Evolutionary conservation across 2,797 vertebrate species (phyloP).

Genomic region (Gallinago solitaria): DNA sequence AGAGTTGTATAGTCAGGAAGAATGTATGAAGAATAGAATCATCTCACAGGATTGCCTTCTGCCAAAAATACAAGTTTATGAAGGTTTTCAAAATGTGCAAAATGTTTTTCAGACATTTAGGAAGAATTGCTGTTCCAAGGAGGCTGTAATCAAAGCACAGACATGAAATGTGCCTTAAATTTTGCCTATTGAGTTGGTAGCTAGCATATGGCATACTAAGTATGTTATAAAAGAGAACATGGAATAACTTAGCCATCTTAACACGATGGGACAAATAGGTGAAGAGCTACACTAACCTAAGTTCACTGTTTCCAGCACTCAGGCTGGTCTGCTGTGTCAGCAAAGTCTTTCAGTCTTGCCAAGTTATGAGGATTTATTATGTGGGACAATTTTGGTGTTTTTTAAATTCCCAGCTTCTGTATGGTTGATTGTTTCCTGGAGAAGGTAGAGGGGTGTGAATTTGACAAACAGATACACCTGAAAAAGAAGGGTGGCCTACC

Average conservation of each 20-base stretch:
- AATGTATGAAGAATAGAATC: neutral
- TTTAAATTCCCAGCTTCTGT: neutral
- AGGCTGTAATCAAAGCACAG: constrained; percentile 19
- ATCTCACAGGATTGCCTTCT: neutral
- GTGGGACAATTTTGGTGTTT: rapidly evolving
- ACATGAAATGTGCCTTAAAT: constrained; percentile 43
- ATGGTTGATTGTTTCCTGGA: neutral
- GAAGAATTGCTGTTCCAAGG: neutral
- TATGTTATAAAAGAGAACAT: neutral
- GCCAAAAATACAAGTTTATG: neutral
- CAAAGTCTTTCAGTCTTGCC: neutral
- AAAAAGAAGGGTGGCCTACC: neutral
- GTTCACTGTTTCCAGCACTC: neutral
- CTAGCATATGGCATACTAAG: neutral
- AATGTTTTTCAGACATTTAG: neutral
- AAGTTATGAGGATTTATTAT: neutral
- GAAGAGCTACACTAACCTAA: neutral
- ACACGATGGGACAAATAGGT: rapidly evolving
- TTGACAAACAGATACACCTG: neutral
- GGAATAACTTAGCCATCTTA: neutral
- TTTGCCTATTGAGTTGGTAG: neutral
- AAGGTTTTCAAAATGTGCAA: neutral
- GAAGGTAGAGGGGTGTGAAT: neutral
- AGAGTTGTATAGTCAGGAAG: neutral
- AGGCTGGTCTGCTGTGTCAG: neutral